phyloP scores from a whole-genome alignment of 2,888 invertebrate species.

The Timandra comae region DNA sequence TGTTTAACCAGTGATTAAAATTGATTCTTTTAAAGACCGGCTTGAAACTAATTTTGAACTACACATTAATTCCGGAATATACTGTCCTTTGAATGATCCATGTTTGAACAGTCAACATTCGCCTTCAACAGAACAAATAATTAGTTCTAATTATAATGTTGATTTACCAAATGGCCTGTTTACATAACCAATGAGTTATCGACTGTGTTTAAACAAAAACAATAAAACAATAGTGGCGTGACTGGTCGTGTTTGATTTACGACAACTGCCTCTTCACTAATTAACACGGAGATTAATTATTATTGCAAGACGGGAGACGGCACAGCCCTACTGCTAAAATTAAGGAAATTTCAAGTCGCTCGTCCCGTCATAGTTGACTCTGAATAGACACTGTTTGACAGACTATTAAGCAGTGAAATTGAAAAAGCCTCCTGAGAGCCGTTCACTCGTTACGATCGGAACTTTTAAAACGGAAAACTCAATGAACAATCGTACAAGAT shows the following conservation, averaged over 20 bases:
- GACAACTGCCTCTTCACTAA: slow-evolving; percentile 50
- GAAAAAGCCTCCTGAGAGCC: slow-evolving; percentile 17
- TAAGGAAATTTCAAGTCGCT: slow-evolving; percentile 28
- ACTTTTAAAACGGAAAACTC: slow-evolving; percentile 16
- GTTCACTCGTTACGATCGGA: slow-evolving; percentile 12
- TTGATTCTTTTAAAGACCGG: background rate
- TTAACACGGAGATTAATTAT: slow-evolving; percentile 67
- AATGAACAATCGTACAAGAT: slow-evolving; percentile 16
- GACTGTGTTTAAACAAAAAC: slow-evolving; percentile 20
- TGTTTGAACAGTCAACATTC: slow-evolving; percentile 1
- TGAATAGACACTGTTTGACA: slow-evolving; percentile 22
- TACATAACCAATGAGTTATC: slow-evolving; percentile 10
- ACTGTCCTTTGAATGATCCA: background rate
- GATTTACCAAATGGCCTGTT: slow-evolving; percentile 9
- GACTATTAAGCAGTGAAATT: slow-evolving; percentile 22
- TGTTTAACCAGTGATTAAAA: too few relatives aligned
- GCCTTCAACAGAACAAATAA: slow-evolving; percentile 11
- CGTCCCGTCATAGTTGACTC: slow-evolving; percentile 18
- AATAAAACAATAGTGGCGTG: slow-evolving; percentile 32
- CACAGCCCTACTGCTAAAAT: slow-evolving; percentile 29
- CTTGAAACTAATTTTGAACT: background rate
- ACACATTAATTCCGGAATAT: too few relatives aligned
- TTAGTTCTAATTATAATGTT: background rate
- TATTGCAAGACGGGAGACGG: slow-evolving; percentile 47
- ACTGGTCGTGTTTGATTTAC: slow-evolving; percentile 41